Conservation (phyloP, 2,113 vertebrate species). For the Leucoraja erinaceus region DNA sequence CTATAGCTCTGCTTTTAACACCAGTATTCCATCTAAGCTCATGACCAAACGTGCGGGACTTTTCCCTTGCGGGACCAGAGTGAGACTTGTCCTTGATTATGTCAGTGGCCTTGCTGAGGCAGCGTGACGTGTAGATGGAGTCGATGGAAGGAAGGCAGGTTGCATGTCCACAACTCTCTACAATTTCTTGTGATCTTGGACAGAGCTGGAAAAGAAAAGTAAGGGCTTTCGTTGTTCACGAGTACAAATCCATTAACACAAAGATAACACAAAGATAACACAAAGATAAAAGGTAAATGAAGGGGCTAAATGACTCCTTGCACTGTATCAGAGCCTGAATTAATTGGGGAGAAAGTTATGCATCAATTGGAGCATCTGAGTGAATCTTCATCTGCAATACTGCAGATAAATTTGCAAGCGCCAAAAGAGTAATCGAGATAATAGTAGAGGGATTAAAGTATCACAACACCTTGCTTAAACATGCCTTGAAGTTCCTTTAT, state of each 20-base stretch:
- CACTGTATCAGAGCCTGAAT: background rate
- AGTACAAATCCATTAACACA: background rate
- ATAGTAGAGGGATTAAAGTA: background rate
- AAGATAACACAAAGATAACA: background rate
- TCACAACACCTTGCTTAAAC: background rate
- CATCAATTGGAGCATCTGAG: background rate
- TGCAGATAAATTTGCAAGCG: background rate
- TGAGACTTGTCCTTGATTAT: no score
- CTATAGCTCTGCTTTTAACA: no score
- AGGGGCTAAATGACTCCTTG: background rate
- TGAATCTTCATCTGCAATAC: background rate
- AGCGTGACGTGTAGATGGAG: no score
- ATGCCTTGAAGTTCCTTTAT: background rate
- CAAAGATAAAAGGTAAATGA: background rate
- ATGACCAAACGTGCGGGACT: no score
- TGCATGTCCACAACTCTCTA: no score
- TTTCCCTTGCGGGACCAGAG: no score
- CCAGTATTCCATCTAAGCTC: no score
- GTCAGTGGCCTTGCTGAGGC: no score
- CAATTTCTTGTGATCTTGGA: no score
- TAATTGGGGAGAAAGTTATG: background rate
- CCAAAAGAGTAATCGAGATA: background rate
- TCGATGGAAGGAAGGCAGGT: no score
- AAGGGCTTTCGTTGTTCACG: background rate
- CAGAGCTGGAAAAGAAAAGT: no score